Base-by-base conservation (phyloP, 92 coral and sea anemone species). In the Ricordea florida region DNA sequence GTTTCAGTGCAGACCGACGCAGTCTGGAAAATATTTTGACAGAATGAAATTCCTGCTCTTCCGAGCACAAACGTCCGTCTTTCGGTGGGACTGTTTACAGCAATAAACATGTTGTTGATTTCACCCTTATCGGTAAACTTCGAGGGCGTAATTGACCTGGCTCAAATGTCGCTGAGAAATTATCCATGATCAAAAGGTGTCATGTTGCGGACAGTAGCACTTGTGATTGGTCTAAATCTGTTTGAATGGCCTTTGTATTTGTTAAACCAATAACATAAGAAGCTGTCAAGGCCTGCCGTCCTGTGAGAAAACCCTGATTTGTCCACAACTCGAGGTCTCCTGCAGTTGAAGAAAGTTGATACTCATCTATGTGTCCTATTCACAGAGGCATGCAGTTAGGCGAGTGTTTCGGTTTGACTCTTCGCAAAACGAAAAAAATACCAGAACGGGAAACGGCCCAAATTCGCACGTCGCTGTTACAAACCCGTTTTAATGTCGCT, bases 221-320 rank as follows among this genome's bases (percentile, higher is more conserved):
- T 42, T 34, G 24, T 35, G 80, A 73, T 57, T 60, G 80, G 77
- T 27, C 32, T 18, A 44, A 34, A 22, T 22, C 50, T 66, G 53
- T 51, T 61, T 84, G 84, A 76, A 75, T 84, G 34, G 68, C 69
- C 75, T 66, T 82, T 84, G 84, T 84, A 67, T 84, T 60, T 65
- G 72, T 66, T 43, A 52, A 68, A 46, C 89, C 89, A 84, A 77
- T 84, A 72, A 84, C 58, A 56, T 72, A 41, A 61, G 47, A 57
- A 76, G 42, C 89, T 76, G 89, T 84, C 89, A 84, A 68, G 48
- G 22, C 47, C 30, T 46, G 35, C 56, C 48, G 21, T 40, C 66
- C 52, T 48, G 56, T 31, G 80, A 53, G 56, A 43, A 43, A 70
- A 36, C 43, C 65, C 77, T 37, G 77, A 70, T 52, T 70, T 67